A percentile compares a stretch with the other conserved stretches of the same genome.
Conservation (phyloP, 2,888 invertebrate genomes). For the Steinernema carpocapsae region DNA sequence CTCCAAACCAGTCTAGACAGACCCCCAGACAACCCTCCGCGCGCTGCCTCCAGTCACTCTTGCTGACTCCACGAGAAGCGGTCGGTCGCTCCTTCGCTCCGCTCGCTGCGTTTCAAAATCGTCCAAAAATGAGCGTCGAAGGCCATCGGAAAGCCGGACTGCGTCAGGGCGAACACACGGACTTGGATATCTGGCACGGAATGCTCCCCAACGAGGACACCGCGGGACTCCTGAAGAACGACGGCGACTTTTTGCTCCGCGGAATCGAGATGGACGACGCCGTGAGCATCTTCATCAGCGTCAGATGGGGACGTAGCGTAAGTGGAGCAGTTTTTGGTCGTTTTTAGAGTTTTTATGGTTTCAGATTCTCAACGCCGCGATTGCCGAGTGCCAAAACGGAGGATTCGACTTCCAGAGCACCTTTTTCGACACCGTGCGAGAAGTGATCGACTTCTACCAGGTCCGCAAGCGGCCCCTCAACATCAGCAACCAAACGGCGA, state of each 20-base stretch:
- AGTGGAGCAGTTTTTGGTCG: too few relatives aligned
- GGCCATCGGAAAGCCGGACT: too few relatives aligned
- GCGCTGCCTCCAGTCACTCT: too few relatives aligned
- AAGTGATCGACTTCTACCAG: slow-evolving; percentile 42
- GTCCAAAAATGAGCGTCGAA: too few relatives aligned
- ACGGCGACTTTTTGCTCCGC: slow-evolving; percentile 41
- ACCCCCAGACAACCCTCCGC: too few relatives aligned
- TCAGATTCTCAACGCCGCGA: slow-evolving; percentile 42
- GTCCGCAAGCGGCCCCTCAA: slow-evolving; percentile 40
- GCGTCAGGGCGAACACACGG: slow-evolving; percentile 39
- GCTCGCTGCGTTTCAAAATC: too few relatives aligned
- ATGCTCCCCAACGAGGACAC: slow-evolving; percentile 46
- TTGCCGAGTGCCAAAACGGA: slow-evolving; percentile 35
- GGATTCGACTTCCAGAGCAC: slow-evolving; percentile 38
- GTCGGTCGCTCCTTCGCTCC: too few relatives aligned
- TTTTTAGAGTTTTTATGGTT: not conserved
- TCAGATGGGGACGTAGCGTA: slow-evolving; percentile 37
- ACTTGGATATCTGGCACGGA: slow-evolving; percentile 44
- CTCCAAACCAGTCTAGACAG: too few relatives aligned
- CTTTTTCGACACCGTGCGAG: slow-evolving; percentile 39
- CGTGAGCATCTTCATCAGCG: slow-evolving; percentile 36
- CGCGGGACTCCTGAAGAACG: slow-evolving; percentile 39
- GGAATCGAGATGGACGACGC: slow-evolving; percentile 11
- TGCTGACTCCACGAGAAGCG: too few relatives aligned
- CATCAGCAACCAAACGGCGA: slow-evolving; percentile 14